phyloP scores from a whole-genome alignment of 2,113 vertebrate genomes.

The Crotalus horridus region DNA sequence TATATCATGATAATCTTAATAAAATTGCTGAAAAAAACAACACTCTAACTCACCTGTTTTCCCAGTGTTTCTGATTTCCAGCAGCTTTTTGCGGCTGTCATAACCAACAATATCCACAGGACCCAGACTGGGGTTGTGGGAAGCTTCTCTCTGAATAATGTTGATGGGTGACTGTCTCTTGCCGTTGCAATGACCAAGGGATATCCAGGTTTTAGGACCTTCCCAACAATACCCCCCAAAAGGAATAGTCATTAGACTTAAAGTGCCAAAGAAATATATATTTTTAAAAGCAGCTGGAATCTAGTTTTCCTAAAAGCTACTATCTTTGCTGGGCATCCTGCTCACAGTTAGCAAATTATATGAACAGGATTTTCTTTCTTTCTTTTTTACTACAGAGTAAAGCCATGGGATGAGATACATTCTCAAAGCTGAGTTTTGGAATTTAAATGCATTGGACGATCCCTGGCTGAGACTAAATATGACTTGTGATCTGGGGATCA shows the following conservation, averaged over 20 bases:
- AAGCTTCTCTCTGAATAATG: conserved; percentile 39
- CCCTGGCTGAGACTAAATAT: too few species aligned
- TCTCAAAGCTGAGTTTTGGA: background rate
- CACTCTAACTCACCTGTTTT: conserved; percentile 52
- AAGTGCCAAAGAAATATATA: background rate
- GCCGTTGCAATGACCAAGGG: conserved; percentile 43
- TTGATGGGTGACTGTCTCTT: conserved; percentile 70
- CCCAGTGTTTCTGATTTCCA: conserved; percentile 51
- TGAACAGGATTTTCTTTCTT: too few species aligned
- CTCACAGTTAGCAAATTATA: background rate
- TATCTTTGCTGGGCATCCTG: background rate
- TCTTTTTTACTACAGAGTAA: background rate
- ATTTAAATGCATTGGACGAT: background rate
- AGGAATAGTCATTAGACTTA: too few species aligned
- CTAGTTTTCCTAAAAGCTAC: background rate
- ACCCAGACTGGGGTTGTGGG: background rate
- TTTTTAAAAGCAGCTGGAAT: background rate
- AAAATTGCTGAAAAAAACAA: background rate
- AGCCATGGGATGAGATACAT: background rate
- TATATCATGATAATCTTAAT: background rate
- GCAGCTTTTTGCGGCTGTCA: background rate
- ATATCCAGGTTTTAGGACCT: background rate
- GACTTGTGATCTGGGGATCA: background rate
- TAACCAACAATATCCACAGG: conserved; percentile 57
- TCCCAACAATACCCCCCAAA: background rate